phyloP scores from a whole-genome alignment of 2,113 vertebrate genomes.

The Sebastes schlegelii region DNA sequence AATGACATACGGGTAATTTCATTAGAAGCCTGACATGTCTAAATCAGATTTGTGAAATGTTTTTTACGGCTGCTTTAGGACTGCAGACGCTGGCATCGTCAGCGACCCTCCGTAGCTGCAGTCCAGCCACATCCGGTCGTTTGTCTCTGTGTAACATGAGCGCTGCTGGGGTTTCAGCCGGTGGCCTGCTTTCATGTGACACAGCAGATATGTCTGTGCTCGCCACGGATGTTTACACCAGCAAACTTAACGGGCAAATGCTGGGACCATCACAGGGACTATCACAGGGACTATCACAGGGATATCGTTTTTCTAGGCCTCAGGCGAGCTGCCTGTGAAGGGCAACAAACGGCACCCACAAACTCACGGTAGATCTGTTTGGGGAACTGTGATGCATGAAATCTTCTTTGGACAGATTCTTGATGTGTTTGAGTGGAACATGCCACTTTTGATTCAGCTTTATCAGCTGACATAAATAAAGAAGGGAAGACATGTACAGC shows the following conservation, averaged over 20 bases:
- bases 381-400: not conserved
- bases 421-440: not conserved
- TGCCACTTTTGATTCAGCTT: not conserved
- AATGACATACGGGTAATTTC: not conserved
- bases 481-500: no score
- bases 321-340: conserved; percentile 1
- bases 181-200: conserved; percentile 24
- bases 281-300: conserved; percentile 15
- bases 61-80: not conserved
- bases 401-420: conserved; percentile 9
- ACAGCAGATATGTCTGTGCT: conserved; percentile 20
- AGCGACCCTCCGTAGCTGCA: not conserved
- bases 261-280: conserved; percentile 22
- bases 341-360: not conserved
- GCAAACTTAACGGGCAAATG: not conserved
- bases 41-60: conserved; percentile 11
- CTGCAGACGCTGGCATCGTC: not conserved
- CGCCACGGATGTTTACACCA: conserved; percentile 20
- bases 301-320: not conserved
- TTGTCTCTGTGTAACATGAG: conserved; percentile 32
- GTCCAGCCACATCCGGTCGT: not conserved
- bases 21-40: not conserved
- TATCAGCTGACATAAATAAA: not conserved
- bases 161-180: not conserved
- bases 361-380: not conserved